These are phyloP conservation scores for Ruditapes philippinarum DNA, from an alignment of 1,140 invertebrate species.

Conservation along the genomic window DNA sequence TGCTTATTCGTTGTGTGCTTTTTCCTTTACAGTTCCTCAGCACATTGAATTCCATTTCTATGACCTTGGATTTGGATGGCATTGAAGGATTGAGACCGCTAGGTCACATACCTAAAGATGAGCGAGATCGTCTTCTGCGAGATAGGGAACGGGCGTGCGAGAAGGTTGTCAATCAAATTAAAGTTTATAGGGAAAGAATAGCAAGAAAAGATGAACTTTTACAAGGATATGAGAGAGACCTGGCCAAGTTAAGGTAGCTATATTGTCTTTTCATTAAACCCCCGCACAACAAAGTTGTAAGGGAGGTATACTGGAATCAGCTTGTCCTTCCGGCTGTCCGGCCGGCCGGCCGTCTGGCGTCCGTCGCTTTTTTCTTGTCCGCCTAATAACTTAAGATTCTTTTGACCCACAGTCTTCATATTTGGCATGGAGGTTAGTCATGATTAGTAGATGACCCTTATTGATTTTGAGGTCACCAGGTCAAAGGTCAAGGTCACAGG, in stretches of 20 bases:
- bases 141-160: slow-evolving; percentile 80
- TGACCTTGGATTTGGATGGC: slow-evolving; percentile 80
- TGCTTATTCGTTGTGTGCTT: background rate
- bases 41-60: slow-evolving; percentile 80
- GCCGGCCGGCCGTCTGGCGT: too few relatives aligned
- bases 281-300: too few relatives aligned
- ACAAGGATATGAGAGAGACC: slow-evolving; percentile 85
- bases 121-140: slow-evolving; percentile 79
- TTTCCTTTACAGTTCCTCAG: slow-evolving; percentile 80
- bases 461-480: too few relatives aligned
- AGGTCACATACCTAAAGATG: slow-evolving; percentile 85
- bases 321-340: too few relatives aligned
- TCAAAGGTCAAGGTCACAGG: too few relatives aligned
- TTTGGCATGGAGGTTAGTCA: too few relatives aligned
- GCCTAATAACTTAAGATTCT: too few relatives aligned
- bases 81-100: slow-evolving; percentile 82
- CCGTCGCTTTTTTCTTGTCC: too few relatives aligned
- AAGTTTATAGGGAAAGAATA: slow-evolving; percentile 82
- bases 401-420: too few relatives aligned
- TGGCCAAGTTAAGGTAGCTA: slow-evolving; percentile 84
- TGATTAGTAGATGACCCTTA: too few relatives aligned
- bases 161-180: slow-evolving; percentile 77
- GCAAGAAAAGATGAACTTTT: slow-evolving; percentile 85
- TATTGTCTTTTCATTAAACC: too few relatives aligned
- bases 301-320: too few relatives aligned